Conservation (phyloP, 2,888 invertebrate species). For the Buathra laborator region DNA sequence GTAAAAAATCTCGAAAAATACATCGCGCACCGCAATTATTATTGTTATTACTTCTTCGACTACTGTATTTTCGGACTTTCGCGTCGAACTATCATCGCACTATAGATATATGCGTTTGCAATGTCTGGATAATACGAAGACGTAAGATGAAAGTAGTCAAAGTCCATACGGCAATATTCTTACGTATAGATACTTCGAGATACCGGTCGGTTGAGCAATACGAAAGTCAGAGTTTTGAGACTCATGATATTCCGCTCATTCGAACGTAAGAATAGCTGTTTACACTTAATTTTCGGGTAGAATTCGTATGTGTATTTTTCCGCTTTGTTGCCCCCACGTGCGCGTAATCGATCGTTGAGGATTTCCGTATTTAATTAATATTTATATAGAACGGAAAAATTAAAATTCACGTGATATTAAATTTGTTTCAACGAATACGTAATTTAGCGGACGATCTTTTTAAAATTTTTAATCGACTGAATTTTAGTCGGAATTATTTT, state of each 20-base stretch:
- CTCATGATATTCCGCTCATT: background rate
- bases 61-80: conserved; percentile 14
- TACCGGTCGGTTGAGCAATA: background rate
- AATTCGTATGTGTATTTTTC: conserved; percentile 12
- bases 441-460: background rate
- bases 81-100: background rate
- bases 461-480: background rate
- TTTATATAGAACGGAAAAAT: background rate
- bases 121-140: background rate
- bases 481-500: background rate
- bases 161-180: conserved; percentile 17
- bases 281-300: background rate
- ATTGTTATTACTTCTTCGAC: background rate
- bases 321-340: conserved; percentile 9
- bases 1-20: background rate
- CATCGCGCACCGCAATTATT: too few species aligned
- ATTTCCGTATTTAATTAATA: background rate
- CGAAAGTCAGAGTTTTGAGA: background rate
- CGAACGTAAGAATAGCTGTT: background rate
- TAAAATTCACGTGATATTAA: background rate
- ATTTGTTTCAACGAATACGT: background rate
- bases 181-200: conserved; percentile 3
- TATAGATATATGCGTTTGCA: background rate
- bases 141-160: conserved; percentile 36
- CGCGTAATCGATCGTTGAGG: background rate